Evolutionary conservation across 2,113 vertebrate species (phyloP).

Genomic region (Chamaea fasciata): DNA sequence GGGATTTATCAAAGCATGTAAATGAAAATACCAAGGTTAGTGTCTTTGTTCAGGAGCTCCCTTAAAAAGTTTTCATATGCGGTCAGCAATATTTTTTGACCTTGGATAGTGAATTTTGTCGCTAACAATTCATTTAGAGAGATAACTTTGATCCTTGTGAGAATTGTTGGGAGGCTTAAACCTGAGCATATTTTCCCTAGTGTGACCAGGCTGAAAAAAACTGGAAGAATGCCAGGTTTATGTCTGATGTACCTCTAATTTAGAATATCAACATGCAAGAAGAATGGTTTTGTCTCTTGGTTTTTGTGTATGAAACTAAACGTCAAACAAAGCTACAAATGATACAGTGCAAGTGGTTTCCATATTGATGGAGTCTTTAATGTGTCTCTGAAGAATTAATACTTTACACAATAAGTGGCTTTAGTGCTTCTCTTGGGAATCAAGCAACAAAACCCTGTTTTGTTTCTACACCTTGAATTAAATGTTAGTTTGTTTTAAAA

Average conservation of each 20-base stretch:
- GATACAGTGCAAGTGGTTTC: background rate
- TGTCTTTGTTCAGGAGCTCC: background rate
- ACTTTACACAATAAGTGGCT: background rate
- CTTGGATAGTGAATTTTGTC: background rate
- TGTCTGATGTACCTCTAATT: conserved; percentile 34
- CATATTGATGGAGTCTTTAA: background rate
- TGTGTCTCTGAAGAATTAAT: conserved; percentile 19
- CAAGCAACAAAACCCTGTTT: background rate
- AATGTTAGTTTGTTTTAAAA: conserved; percentile 13
- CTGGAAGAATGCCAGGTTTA: conserved; percentile 9
- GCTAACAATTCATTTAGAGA: background rate
- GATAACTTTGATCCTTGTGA: background rate
- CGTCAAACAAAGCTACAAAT: conserved; percentile 4
- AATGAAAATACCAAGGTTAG: background rate
- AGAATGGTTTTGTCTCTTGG: background rate
- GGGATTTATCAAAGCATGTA: background rate
- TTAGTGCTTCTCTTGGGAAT: conserved; percentile 16
- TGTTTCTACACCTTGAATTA: conserved; percentile 19
- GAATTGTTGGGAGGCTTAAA: background rate
- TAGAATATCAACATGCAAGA: background rate
- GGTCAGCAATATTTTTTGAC: background rate
- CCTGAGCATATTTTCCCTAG: background rate
- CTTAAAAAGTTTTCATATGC: background rate
- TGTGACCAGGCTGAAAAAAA: background rate
- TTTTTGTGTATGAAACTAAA: background rate